These are phyloP conservation scores for Megalonaias nervosa DNA, from an alignment of 1,140 invertebrate species.

Conservation along the genomic window DNA sequence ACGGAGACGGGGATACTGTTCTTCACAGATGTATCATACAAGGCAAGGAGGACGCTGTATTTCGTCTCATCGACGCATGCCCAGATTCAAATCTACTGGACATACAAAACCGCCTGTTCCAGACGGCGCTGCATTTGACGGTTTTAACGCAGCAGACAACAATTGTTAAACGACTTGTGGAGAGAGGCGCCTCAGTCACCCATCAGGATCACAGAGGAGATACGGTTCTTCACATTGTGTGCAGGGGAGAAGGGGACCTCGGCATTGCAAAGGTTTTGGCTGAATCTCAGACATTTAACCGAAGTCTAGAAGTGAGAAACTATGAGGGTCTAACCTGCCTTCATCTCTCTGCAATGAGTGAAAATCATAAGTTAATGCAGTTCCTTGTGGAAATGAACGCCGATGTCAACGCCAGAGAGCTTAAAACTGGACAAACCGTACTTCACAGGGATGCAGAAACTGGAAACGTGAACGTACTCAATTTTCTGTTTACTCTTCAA, in stretches of 20 bases:
- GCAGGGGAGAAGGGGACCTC: constrained; percentile 78
- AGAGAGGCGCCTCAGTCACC: constrained; percentile 76
- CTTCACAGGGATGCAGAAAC: constrained; percentile 44
- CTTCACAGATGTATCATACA: constrained; percentile 11
- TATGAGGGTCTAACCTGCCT: constrained; percentile 84
- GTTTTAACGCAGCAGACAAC: constrained; percentile 78
- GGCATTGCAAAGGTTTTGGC: constrained; percentile 74
- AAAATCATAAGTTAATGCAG: constrained; percentile 8
- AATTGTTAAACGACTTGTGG: constrained; percentile 78
- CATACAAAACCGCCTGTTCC: constrained; percentile 35
- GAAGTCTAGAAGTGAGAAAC: constrained; percentile 79
- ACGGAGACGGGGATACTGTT: constrained; percentile 19
- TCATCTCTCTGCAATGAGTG: constrained; percentile 34
- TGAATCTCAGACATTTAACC: constrained; percentile 70
- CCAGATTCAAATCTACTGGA: constrained; percentile 11
- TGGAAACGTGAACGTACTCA: constrained; percentile 25
- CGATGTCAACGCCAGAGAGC: constrained; percentile 79
- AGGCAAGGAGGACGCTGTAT: neutral
- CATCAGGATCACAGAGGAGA: constrained; percentile 39
- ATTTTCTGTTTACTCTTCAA: constrained; percentile 22
- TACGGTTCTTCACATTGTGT: constrained; percentile 87
- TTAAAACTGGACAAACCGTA: constrained; percentile 48
- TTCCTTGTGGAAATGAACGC: constrained; percentile 36
- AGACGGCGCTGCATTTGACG: constrained; percentile 82
- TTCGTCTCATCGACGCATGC: constrained; percentile 21